Conservation (phyloP, 2,113 vertebrate genomes). For the Cololabis saira region DNA sequence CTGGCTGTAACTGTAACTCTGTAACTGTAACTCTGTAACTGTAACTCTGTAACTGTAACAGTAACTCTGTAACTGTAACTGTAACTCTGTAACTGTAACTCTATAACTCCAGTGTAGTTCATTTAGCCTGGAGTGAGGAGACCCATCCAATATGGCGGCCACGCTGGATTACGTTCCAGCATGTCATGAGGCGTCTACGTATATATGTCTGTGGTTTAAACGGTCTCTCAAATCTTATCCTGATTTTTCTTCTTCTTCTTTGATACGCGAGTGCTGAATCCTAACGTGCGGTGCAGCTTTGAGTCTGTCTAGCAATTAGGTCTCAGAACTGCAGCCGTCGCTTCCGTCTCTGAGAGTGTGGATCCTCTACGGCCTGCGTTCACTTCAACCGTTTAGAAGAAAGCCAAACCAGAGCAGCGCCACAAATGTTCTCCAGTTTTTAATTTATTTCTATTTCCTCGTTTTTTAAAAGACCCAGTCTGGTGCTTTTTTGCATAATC, state of each 20-base stretch:
- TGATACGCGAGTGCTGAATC: not conserved
- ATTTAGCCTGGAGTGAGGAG: too few relatives aligned
- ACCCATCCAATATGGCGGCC: too few relatives aligned
- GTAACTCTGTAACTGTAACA: too few relatives aligned
- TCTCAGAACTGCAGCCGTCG: slow-evolving; percentile 11
- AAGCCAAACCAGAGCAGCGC: not conserved
- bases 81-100: too few relatives aligned
- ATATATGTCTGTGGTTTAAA: too few relatives aligned
- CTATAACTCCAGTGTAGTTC: too few relatives aligned
- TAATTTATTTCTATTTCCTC: not conserved
- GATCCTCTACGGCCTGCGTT: not conserved
- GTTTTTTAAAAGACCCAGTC: not conserved
- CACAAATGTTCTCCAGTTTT: not conserved
- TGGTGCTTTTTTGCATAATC: not conserved
- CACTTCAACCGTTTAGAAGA: not conserved
- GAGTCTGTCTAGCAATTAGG: not conserved
- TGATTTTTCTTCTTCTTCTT: not conserved
- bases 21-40: too few relatives aligned
- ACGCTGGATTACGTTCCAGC: too few relatives aligned
- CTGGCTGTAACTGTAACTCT: too few relatives aligned
- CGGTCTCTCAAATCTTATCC: slow-evolving; percentile 2
- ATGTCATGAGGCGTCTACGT: too few relatives aligned
- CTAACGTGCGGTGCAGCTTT: not conserved
- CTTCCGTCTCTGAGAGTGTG: slow-evolving; percentile 8
- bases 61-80: too few relatives aligned